Conservation (phyloP, 2,888 invertebrate species). For the Philaethria dido region DNA sequence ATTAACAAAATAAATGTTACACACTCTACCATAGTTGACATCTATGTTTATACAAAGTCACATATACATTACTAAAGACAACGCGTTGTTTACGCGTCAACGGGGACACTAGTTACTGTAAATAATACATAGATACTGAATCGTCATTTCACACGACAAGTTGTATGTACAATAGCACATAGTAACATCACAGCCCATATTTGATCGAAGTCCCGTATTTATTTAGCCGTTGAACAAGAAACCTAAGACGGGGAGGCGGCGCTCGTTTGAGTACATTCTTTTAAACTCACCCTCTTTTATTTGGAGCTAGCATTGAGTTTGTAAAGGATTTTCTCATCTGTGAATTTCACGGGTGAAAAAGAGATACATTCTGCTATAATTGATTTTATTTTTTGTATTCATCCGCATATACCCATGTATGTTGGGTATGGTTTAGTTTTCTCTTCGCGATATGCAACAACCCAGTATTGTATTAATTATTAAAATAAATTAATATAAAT, state of each 20-base stretch:
- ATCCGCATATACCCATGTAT: neutral
- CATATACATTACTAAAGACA: too few species aligned
- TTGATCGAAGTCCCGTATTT: conserved; percentile 65
- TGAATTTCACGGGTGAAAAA: conserved; percentile 14
- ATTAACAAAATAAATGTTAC: too few species aligned
- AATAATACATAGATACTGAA: neutral
- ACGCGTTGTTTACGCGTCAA: too few species aligned
- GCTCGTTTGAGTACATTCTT: conserved; percentile 43
- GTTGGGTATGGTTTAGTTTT: neutral
- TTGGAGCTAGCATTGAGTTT: conserved; percentile 38
- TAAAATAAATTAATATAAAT: too few species aligned
- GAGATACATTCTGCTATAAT: conserved; percentile 12
- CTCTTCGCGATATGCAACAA: too few species aligned
- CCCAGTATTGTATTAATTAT: too few species aligned
- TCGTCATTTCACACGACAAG: conserved; percentile 27
- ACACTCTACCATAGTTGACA: too few species aligned
- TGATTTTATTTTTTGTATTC: conserved; percentile 21
- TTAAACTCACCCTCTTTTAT: conserved; percentile 42
- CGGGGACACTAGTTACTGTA: too few species aligned
- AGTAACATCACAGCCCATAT: conserved; percentile 58
- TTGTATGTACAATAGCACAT: too few species aligned
- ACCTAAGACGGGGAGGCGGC: conserved; percentile 44
- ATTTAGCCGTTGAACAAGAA: conserved; percentile 52
- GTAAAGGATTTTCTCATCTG: conserved; percentile 38
- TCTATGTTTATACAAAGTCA: too few species aligned